Evolutionary conservation across 2,888 invertebrate genomes (phyloP).

Genomic region (Drosophila pegasa): DNA sequence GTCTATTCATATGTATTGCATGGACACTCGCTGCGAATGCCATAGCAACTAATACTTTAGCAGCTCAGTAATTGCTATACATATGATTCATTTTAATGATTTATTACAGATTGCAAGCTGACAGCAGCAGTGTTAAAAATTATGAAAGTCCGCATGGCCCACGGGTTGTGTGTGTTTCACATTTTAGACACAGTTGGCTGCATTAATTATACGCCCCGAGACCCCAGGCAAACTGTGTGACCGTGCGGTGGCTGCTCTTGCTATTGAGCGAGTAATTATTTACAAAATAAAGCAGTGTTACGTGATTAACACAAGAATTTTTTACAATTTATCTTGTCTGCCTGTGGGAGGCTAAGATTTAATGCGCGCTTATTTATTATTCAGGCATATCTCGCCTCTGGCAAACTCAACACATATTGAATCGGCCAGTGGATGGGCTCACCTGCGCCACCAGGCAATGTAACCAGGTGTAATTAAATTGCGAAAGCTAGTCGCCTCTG

Average conservation of each 20-base stretch:
- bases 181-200: conserved; percentile 30
- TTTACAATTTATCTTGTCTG: neutral
- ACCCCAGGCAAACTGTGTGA: neutral
- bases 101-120: conserved; percentile 9
- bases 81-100: conserved; percentile 1
- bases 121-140: neutral
- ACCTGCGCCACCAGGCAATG: conserved; percentile 3
- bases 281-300: neutral
- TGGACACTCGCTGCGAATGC: conserved; percentile 3
- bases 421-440: conserved; percentile 5
- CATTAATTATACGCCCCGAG: conserved; percentile 14
- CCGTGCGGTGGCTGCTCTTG: too few species aligned
- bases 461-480: conserved; percentile 46
- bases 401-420: neutral
- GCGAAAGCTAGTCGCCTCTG: conserved; percentile 24
- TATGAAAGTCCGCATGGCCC: conserved; percentile 19
- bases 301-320: neutral
- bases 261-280: neutral
- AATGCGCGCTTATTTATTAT: neutral
- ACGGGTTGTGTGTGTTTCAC: conserved; percentile 41
- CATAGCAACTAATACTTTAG: conserved; percentile 7
- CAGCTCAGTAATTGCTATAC: neutral
- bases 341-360: neutral
- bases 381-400: neutral
- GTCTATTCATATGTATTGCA: neutral